Evolutionary conservation across 92 coral and sea anemone genomes (phyloP).

Genomic region (Micromussa lordhowensis): DNA sequence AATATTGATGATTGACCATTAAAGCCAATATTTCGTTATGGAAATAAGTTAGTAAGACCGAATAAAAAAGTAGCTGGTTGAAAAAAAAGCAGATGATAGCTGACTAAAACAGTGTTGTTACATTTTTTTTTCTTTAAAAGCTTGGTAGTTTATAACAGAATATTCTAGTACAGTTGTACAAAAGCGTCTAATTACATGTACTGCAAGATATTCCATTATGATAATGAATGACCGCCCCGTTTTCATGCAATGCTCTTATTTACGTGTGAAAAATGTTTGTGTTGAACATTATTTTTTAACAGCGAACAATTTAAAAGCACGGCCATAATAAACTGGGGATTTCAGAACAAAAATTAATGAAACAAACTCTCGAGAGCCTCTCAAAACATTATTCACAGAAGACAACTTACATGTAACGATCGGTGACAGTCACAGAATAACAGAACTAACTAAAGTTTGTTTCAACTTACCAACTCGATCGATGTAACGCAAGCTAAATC

Average conservation of each 20-base stretch:
- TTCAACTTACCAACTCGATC: slow-evolving; percentile 82
- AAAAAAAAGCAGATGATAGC: neutral
- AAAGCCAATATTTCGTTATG: neutral
- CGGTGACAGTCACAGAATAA: neutral
- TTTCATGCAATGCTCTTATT: neutral
- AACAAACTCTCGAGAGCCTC: neutral
- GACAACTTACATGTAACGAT: neutral
- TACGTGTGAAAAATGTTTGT: neutral
- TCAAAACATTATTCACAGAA: neutral
- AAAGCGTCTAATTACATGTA: too few relatives aligned
- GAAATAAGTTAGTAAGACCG: neutral
- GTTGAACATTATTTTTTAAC: neutral
- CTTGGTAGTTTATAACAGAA: neutral
- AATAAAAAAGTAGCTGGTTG: neutral
- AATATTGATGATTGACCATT: neutral
- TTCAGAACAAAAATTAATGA: neutral
- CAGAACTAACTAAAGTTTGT: neutral
- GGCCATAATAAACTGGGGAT: neutral
- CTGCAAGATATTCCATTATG: too few relatives aligned
- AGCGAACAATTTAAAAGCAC: neutral
- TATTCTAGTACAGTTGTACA: too few relatives aligned
- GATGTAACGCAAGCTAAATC: slow-evolving; percentile 84
- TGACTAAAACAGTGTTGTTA: neutral
- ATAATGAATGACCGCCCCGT: neutral
- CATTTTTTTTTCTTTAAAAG: neutral